Evolutionary conservation across 2,113 vertebrate species (phyloP).

Genomic region (Motacilla alba): DNA sequence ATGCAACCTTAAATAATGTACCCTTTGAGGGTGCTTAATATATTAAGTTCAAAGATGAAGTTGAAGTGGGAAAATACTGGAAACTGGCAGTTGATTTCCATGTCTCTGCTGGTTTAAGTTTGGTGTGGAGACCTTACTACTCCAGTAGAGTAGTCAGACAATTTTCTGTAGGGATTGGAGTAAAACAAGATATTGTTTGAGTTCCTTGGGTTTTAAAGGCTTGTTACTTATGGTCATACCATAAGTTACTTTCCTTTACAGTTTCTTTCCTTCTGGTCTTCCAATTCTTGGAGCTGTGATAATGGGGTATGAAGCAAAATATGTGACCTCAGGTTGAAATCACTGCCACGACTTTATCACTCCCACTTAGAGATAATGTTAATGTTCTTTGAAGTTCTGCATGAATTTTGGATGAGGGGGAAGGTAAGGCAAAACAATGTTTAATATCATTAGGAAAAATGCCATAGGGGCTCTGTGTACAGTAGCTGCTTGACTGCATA

Average conservation of each 20-base stretch:
- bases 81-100: not conserved
- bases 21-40: not conserved
- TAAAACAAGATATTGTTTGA: not conserved
- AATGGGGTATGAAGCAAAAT: not conserved
- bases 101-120: not conserved
- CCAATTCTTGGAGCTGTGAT: not conserved
- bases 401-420: not conserved
- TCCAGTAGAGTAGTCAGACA: not conserved
- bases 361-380: not conserved
- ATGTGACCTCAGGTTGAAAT: not conserved
- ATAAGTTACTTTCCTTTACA: no score
- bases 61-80: not conserved
- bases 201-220: not conserved
- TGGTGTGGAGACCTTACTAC: not conserved
- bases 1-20: not conserved
- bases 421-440: not conserved
- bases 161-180: not conserved
- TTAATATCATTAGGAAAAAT: not conserved
- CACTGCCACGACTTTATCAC: not conserved
- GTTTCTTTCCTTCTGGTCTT: not conserved
- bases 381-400: not conserved
- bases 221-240: not conserved
- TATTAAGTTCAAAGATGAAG: not conserved
- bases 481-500: not conserved
- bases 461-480: not conserved